Conservation (phyloP, 2,797 vertebrate genomes). For the Sibirionetta formosa region DNA sequence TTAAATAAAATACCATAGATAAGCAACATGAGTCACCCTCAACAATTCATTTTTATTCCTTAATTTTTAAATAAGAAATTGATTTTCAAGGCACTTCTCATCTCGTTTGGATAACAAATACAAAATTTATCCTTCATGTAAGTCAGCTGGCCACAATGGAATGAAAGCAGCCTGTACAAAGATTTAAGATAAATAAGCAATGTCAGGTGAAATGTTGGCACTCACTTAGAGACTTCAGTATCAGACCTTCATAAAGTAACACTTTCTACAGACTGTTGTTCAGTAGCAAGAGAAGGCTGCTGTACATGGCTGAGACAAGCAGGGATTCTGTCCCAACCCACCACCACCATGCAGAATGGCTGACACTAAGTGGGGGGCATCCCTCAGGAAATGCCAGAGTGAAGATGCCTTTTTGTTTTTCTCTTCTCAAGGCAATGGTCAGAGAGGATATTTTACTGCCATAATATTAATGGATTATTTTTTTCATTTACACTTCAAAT, state of each 20-base stretch:
- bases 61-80: not conserved
- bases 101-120: not conserved
- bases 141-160: not conserved
- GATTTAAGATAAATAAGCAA: not conserved
- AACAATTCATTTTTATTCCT: not conserved
- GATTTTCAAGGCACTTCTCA: rapidly evolving
- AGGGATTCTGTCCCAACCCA: not conserved
- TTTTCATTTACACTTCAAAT: not conserved
- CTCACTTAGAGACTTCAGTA: rapidly evolving
- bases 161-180: not conserved
- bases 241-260: not conserved
- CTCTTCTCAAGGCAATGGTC: not conserved
- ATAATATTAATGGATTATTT: not conserved
- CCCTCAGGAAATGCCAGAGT: not conserved
- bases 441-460: not conserved
- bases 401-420: not conserved
- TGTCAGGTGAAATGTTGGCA: too few species aligned
- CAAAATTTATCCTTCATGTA: not conserved
- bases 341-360: rapidly evolving
- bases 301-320: not conserved
- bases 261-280: not conserved
- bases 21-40: not conserved
- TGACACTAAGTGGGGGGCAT: rapidly evolving
- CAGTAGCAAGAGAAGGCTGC: not conserved
- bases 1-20: not conserved